Conservation (phyloP, 2,113 vertebrate species). For the Lophochroa leadbeateri region DNA sequence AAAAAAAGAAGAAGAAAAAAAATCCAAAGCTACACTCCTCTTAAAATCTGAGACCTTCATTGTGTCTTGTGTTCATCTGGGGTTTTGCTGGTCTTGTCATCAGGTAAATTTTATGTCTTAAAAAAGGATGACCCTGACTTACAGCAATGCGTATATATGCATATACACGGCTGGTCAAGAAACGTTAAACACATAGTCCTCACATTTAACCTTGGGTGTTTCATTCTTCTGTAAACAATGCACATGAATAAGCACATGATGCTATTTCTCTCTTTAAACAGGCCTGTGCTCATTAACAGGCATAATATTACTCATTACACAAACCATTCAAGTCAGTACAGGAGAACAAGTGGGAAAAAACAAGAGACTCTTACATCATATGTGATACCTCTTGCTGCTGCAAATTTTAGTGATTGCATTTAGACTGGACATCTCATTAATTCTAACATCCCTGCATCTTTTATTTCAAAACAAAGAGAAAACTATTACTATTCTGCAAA, state of each 20-base stretch:
- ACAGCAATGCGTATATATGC: not conserved
- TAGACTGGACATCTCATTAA: not conserved
- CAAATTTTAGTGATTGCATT: not conserved
- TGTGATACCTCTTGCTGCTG: not conserved
- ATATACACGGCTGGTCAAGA: not conserved
- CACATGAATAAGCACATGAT: not conserved
- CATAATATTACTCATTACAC: not conserved
- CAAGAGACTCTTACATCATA: not conserved
- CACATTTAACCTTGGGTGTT: not conserved
- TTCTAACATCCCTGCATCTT: not conserved
- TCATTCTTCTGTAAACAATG: not conserved
- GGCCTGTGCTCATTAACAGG: not conserved
- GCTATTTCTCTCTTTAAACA: not conserved
- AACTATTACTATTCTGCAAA: not conserved
- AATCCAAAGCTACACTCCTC: not conserved
- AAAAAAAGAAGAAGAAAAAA: not conserved
- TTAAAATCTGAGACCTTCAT: not conserved
- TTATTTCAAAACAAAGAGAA: not conserved
- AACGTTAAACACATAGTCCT: not conserved
- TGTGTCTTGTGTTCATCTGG: not conserved
- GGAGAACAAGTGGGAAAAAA: not conserved
- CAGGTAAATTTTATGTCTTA: not conserved
- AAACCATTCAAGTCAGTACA: not conserved
- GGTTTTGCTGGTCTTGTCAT: not conserved
- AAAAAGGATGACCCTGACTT: not conserved